phyloP scores from a whole-genome alignment of 2,888 invertebrate genomes.

The Slavum lentiscoides region DNA sequence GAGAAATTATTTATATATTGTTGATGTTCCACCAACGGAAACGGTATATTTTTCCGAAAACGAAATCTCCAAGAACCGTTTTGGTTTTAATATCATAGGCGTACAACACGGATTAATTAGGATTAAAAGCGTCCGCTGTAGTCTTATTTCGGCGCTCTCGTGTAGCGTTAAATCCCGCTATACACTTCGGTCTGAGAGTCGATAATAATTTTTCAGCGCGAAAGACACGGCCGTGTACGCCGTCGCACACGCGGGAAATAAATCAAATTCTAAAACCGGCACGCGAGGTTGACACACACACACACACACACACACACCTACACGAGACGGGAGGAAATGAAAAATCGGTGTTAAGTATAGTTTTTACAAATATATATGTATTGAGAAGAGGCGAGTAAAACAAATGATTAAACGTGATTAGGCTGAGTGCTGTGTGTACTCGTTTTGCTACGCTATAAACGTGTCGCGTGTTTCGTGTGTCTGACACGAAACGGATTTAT shows the following conservation, averaged over 20 bases:
- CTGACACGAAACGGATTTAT: constrained; percentile 9
- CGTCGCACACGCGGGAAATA: not conserved
- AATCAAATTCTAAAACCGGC: constrained; percentile 1
- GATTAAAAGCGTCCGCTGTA: constrained; percentile 2
- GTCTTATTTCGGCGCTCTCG: not conserved
- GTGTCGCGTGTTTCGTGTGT: not conserved
- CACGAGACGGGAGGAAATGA: constrained; percentile 20
- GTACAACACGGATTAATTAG: not conserved
- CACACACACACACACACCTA: no score
- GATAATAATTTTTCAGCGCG: constrained; percentile 14
- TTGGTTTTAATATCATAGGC: no score
- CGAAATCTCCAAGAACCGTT: no score
- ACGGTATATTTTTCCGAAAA: no score
- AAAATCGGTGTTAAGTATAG: constrained; percentile 35
- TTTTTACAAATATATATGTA: constrained; percentile 18
- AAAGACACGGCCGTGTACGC: not conserved
- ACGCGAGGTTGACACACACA: constrained; percentile 7
- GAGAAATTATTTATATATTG: no score
- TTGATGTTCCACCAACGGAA: no score
- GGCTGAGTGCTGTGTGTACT: constrained; percentile 9
- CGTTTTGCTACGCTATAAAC: no score
- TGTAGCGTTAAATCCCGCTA: not conserved
- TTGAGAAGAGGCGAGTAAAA: constrained; percentile 12
- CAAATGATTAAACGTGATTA: constrained; percentile 41
- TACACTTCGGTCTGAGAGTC: no score